Evolutionary conservation across 2,888 invertebrate genomes (phyloP), one percentile per base, ranked within the genome.

Genomic region (Rhagonycha fulva): DNA sequence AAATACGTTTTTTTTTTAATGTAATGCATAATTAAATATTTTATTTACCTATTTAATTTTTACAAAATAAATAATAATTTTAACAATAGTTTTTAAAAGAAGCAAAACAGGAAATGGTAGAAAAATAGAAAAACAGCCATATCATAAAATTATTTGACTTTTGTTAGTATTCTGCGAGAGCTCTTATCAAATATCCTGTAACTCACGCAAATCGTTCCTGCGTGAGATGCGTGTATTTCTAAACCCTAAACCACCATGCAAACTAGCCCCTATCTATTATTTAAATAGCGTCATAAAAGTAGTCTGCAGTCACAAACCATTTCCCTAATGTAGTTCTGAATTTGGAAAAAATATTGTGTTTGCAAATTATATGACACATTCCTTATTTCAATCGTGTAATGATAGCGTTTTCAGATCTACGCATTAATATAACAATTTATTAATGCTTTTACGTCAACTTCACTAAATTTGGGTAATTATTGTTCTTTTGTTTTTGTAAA

Each of bases 191-290:
- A 78, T 78, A 76, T 78, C 76, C 71, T 78, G 79, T 81, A 80
- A 71, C 81, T 75, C 81, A 81, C 81, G 81, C 81, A 81, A 81
- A 81, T 80, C 79, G 78, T 62, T 76, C 76, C 80, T 79, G 80
- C 80, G 80, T 80, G 80, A 76, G 79, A 80, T 80, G 80, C 80
- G 80, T 80, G 80, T 76, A 71, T 74, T 76, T 77, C 73, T 63
- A 71, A 78, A 79, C 67, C 75, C 75, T 72, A 78, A 67, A 75
- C 80, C 74, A 76, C 79, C 80, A 80, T 80, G 80, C 80, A 78
- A 80, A 80, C 80, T 80, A 76, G 79, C 78, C 80, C 80, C 79
- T 80, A 79, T 80, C 80, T 80, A 80, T 80, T 80, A 80, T 80
- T 80, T 80, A 80, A 79, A 80, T 72, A 77, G 72, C 70, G 68